Base-by-base conservation (phyloP, 92 coral and sea anemone genomes). In the Zoanthus gigantus region DNA sequence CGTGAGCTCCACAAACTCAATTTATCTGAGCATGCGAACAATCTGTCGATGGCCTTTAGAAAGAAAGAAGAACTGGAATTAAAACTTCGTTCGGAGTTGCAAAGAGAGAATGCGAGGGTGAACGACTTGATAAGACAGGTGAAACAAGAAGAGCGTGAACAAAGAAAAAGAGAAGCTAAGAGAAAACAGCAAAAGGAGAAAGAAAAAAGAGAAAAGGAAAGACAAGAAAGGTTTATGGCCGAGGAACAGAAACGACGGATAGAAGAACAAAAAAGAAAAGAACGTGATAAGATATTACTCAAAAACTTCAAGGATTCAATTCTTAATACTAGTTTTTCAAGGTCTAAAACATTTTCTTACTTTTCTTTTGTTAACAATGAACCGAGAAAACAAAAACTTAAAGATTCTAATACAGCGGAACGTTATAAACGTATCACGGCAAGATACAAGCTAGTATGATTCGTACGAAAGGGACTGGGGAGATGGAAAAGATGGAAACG, bases 201-300 rank as follows among this genome's bases (percentile, higher is more conserved):
- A 0, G 72, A 79, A 63, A 42, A 7, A 42, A n/a, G 46, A 31
- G 57, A 44, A 47, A 79, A 37, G 44, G 84, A 79, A 23, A 60
- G 84, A 34, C 57, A 60, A 7, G 57, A 61, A 63, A 37, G 29
- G 71, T 2, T 79, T 72, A 92, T 71, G 7, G 0, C 67, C 1
- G 94, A 94, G 53, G 77, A 83, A n/a, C 60, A 47, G 53, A 93
- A 71, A 13, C 77, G 89, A 53, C 23, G 56, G 10, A 89, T 91
- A 52, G 94, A 90, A n/a, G 98, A 91, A 0, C 65, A 71, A 45
- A 73, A 75, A 47, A 86, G 88, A 50, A 81, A 86, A 34, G 95
- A 88, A 79, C 90, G 74, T 23, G 93, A 94, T 87, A 68, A 78
- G 31, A 86, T 90, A 85, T 53, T 94, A 30, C 78, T 90, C 79